Base-by-base conservation (phyloP, 2,888 invertebrate species). In the Nephrocerus scutellatus region DNA sequence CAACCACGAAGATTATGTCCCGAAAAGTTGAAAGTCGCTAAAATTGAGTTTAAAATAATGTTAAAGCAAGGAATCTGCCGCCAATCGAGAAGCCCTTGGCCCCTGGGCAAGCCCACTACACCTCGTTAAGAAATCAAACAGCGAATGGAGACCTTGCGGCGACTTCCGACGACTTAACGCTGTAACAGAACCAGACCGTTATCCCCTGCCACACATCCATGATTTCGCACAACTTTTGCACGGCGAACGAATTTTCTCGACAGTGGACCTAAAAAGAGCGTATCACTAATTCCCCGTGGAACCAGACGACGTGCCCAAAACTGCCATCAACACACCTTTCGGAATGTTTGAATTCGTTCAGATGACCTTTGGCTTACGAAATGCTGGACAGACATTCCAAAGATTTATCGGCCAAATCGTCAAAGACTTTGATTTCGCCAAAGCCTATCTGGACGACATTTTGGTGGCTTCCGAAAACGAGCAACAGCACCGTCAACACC, bases 331-430 rank as follows among this genome's bases (percentile, higher is more conserved):
- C 2, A 63, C 61, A 2, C 60, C 60, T 1, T 61, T 61, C 31
- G 60, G 60, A 5, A 36, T 62, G 2, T 63, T 50, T 32, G 62
- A 61, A 40, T 59, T 52, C 30, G 15, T 41, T 1, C 22, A 22
- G 3, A 61, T 62, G 60, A 44, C 54, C 1, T 62, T 62, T 33
- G 59, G 61, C 1, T 47, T 63, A 2, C 38, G 54, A 1, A 61
- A 60, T 34, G 56, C 59, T 4, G 55, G 48, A 5, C 57, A 58
- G 31, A 57, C 58, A 0, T 66, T 63, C 38, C 57, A 60, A 39
- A 38, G 60, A 2, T 57, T 59, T 30, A 52, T 63, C 29, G 48
- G 62, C 30, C 42, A 48, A 3, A 43, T 57, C 1, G 19, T 53
- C 3, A 13, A 46, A 22, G 53, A 40, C 4, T 28, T 53, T 3